phyloP scores from a whole-genome alignment of 2,888 invertebrate species.

The Euzetes globulus region DNA sequence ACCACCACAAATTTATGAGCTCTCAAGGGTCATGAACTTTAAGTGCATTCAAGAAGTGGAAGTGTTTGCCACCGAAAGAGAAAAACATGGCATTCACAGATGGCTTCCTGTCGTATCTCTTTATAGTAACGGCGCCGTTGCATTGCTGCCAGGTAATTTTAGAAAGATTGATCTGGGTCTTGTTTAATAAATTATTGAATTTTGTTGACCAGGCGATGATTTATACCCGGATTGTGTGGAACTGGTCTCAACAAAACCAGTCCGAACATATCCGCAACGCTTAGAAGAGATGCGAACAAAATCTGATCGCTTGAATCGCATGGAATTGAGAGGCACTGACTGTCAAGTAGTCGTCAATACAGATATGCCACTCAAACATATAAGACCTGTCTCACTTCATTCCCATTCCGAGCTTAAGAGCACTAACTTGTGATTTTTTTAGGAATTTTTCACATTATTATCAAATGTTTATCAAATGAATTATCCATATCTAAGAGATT shows the following conservation, averaged over 20 bases:
- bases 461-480: too few relatives aligned
- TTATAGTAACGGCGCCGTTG: slow-evolving; percentile 56
- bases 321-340: background rate
- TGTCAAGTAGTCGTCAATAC: background rate
- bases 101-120: slow-evolving; percentile 54
- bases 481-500: too few relatives aligned
- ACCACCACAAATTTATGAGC: slow-evolving; percentile 71
- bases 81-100: slow-evolving; percentile 53
- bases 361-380: background rate
- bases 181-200: too few relatives aligned
- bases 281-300: background rate
- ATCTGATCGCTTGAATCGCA: background rate
- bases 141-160: slow-evolving; percentile 61
- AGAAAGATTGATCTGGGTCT: too few relatives aligned
- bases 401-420: background rate
- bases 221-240: background rate
- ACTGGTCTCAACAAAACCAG: background rate
- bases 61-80: slow-evolving; percentile 56
- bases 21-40: slow-evolving; percentile 58
- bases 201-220: slow-evolving; percentile 22
- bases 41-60: slow-evolving; percentile 55
- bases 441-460: too few relatives aligned
- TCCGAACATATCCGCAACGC: background rate
- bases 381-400: background rate
- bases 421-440: background rate